A percentile compares a stretch with the other conserved stretches of the same genome.
Conservation (phyloP, 2,113 vertebrate genomes). For the Pelodiscus sinensis region DNA sequence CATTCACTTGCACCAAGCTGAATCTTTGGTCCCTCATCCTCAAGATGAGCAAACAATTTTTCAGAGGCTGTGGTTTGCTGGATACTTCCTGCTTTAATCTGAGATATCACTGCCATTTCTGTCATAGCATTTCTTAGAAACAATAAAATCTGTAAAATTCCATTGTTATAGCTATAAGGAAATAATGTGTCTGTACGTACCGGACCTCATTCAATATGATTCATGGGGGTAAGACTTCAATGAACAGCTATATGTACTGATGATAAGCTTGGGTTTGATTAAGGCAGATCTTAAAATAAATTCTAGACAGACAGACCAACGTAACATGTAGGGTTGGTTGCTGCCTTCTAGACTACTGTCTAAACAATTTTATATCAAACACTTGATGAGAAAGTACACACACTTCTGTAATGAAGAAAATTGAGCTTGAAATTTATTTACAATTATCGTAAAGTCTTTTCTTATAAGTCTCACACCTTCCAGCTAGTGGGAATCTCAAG, state of each 20-base stretch:
- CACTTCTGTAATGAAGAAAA: background rate
- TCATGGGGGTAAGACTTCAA: background rate
- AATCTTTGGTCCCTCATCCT: background rate
- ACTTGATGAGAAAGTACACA: background rate
- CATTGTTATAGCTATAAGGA: background rate
- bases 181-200: background rate
- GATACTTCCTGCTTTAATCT: background rate
- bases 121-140: background rate
- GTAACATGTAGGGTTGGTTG: background rate
- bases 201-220: background rate
- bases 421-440: background rate
- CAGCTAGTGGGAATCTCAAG: background rate
- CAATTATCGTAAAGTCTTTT: background rate
- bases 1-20: background rate
- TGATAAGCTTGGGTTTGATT: background rate
- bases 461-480: background rate
- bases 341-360: fast-evolving
- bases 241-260: background rate
- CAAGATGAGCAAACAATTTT: background rate
- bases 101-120: background rate
- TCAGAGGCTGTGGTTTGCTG: background rate
- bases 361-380: background rate
- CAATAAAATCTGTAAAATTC: background rate
- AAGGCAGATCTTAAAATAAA: background rate
- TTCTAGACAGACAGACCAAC: background rate